These are phyloP conservation scores for Stratiomys singularior DNA, from an alignment of 2,888 invertebrate genomes.

Conservation along the genomic window DNA sequence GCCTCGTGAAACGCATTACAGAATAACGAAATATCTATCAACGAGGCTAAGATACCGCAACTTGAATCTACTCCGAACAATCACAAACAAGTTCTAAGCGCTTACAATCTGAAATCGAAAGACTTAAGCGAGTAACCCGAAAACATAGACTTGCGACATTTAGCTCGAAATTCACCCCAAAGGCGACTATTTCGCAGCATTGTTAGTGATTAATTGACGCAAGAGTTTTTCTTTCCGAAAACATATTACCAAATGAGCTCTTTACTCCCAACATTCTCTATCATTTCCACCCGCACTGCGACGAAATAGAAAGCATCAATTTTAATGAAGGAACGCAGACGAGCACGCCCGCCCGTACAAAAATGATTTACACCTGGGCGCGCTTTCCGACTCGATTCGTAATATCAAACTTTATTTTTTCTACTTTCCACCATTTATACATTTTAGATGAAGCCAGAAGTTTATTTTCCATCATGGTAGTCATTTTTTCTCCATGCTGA, in stretches of 20 bases:
- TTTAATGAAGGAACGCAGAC: conserved; percentile 51
- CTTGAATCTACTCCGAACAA: too few relatives aligned
- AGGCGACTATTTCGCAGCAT: too few relatives aligned
- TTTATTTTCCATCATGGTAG: conserved; percentile 4
- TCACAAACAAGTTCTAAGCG: too few relatives aligned
- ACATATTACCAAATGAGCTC: too few relatives aligned
- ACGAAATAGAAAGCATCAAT: conserved; percentile 36
- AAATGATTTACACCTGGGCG: conserved; percentile 63
- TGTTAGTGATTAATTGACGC: too few relatives aligned
- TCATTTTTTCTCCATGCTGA: background rate
- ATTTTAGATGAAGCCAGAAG: background rate
- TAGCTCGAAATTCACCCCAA: too few relatives aligned
- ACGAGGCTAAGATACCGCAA: too few relatives aligned
- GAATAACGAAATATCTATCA: too few relatives aligned
- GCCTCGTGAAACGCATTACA: too few relatives aligned
- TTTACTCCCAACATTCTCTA: too few relatives aligned
- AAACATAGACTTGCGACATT: background rate
- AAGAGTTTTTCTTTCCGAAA: too few relatives aligned
- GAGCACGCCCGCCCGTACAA: conserved; percentile 6
- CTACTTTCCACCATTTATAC: conserved; percentile 11
- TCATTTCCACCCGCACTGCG: background rate
- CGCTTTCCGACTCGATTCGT: conserved; percentile 53
- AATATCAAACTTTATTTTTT: conserved; percentile 5
- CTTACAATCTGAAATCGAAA: background rate
- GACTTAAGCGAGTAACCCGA: conserved; percentile 23